Evolutionary conservation across 2,888 invertebrate species (phyloP), one percentile per base, ranked within the genome.

Genomic region (Drosophila paranaensis): DNA sequence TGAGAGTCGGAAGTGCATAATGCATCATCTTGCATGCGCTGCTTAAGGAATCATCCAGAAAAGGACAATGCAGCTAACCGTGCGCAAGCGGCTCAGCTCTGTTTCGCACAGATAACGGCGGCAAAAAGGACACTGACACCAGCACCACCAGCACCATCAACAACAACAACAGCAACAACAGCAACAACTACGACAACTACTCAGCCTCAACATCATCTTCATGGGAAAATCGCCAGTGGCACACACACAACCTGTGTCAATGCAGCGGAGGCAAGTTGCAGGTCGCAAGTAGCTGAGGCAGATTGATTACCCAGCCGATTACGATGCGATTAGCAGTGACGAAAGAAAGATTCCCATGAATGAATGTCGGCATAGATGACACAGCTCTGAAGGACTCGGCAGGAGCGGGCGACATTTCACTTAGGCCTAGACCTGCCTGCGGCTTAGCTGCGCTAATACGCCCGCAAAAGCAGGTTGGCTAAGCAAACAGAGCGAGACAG

Each of bases 41-140:
- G 63, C 66, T 69, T 46, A 72, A 69, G 61, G 46, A 82, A 75
- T 68, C 82, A 69, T 27, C 55, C 55, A 55, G 56, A 88, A 89
- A 82, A 83, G 82, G 79, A 90, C 91, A 90, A 90, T 88, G 78
- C 82, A 79, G 77, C 84, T 89, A 92, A 89, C 88, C 90, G 90
- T 91, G 91, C 90, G 91, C 90, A 90, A 90, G 81, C 80, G 79
- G 89, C 90, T 92, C 85, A 91, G 88, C 82, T 42, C 82, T 74
- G 54, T 82, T 50, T 77, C 77, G 67, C 79, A 70, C 67, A 84
- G 88, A 90, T 89, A 90, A 81, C 81, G 91, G 89, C 90, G 86
- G 90, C 77, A 88, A 91, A 91, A 90, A 90, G 91, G 91, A 91
- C 91, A 77, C 70, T 58, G 66, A 14, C 56, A 60, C 56, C 61